Base-by-base conservation (phyloP, 92 coral and sea anemone genomes). In the Anthopleura xanthogrammica region DNA sequence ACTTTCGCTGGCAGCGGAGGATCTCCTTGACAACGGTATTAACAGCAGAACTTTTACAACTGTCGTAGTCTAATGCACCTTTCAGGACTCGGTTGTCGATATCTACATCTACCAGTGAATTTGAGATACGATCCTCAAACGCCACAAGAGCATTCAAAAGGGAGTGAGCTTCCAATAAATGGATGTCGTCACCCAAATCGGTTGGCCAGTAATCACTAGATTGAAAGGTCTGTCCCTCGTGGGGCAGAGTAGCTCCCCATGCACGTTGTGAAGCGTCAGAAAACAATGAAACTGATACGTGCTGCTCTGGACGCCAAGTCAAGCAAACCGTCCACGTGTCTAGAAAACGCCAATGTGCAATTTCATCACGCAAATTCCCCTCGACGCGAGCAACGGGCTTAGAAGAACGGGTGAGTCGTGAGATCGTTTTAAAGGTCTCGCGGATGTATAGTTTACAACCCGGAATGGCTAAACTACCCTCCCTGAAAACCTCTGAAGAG, bases 401-500 rank as follows among this genome's bases (percentile, higher is more conserved):
- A 7, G 79, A 80, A 46, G 83, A 81, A 54, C 90, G 78, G 12
- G 43, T 81, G 41, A 11, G 84, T 77, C 3, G 88, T 76, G 64
- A 1, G 3, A 50, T 50, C 0, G 54, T 2, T 19, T 87, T 52
- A 39, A 87, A 80, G 9, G 36, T 42, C 71, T 90, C 91, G 16
- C 84, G 88, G 41, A 65, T 68, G 50, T 90, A 83, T 8, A 90
- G 54, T 39, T 87, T 83, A 50, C 88, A 90, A 10, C 83, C 90
- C 10, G 93, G 93, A 23, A 90, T 52, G 3, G 91, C 93, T 77
- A 87, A 14, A 87, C 79, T 19, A 83, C 85, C 76, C 83, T 84
- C 17, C 93, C 89, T 64, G 91, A 82, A 62, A 87, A 88, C 23
- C 85, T 81, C 22, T 90, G 89, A 23, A 87, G 86, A 1, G 90